phyloP scores from a whole-genome alignment of 1,140 invertebrate species.

The Oedothorax gibbosus region DNA sequence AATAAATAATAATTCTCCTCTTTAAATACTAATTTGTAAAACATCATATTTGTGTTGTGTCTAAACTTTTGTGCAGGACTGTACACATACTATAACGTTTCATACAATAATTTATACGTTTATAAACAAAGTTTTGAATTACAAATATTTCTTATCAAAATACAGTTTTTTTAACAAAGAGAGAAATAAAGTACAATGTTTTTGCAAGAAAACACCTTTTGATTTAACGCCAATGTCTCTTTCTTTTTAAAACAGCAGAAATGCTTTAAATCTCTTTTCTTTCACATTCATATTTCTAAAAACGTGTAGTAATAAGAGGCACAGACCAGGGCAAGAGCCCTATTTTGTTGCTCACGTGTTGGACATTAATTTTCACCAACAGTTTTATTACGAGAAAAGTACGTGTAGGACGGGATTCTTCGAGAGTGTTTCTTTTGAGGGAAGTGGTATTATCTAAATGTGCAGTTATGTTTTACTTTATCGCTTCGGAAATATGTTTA shows the following conservation, averaged over 20 bases:
- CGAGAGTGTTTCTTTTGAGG: not conserved
- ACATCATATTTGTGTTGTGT: too few relatives aligned
- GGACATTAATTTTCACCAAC: constrained; percentile 52
- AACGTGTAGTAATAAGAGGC: constrained; percentile 23
- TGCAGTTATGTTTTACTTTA: constrained; percentile 56
- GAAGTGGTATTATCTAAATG: constrained; percentile 52
- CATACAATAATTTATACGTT: too few relatives aligned
- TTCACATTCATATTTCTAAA: constrained; percentile 26
- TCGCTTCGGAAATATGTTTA: constrained; percentile 51
- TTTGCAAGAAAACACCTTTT: not conserved
- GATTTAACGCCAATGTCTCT: not conserved
- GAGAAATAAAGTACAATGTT: too few relatives aligned
- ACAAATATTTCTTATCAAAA: too few relatives aligned
- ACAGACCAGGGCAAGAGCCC: not conserved
- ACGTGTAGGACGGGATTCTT: constrained; percentile 29
- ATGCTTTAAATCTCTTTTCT: constrained; percentile 1
- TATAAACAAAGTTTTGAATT: too few relatives aligned
- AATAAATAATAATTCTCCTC: too few relatives aligned
- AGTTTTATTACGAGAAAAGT: constrained; percentile 47
- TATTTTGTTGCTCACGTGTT: constrained; percentile 7
- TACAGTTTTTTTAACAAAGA: too few relatives aligned
- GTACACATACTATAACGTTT: too few relatives aligned
- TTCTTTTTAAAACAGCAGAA: constrained; percentile 16
- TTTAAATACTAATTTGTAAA: too few relatives aligned
- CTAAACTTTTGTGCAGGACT: too few relatives aligned